Evolutionary conservation across 2,797 vertebrate genomes (phyloP).

Genomic region (Mormyrops attenuatus): DNA sequence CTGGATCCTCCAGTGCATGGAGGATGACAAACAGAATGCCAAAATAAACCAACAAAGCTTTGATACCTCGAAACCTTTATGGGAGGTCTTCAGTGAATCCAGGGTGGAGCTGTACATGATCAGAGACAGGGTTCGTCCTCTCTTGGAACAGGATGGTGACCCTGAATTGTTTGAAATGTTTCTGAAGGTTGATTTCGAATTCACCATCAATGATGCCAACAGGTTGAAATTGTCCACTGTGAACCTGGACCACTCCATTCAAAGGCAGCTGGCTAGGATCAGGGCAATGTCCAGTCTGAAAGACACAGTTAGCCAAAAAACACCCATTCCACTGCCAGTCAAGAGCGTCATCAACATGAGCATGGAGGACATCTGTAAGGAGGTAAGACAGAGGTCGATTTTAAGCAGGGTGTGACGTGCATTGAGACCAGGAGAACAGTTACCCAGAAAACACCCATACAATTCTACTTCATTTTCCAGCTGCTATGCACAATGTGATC

Average conservation of each 20-base stretch:
- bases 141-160: constrained; percentile 76
- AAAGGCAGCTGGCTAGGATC: constrained; percentile 67
- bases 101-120: constrained; percentile 67
- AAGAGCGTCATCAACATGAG: constrained; percentile 57
- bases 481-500: neutral
- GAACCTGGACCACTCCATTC: constrained; percentile 79
- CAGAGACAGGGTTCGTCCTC: constrained; percentile 30
- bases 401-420: neutral
- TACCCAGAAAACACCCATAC: neutral
- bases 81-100: constrained; percentile 70
- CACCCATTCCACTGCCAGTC: constrained; percentile 51
- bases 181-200: constrained; percentile 68
- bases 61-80: constrained; percentile 53
- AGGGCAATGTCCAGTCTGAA: constrained; percentile 58
- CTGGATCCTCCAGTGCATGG: constrained; percentile 80
- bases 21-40: constrained; percentile 65
- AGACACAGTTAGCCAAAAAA: constrained; percentile 43
- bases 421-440: neutral
- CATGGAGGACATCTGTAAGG: constrained; percentile 58
- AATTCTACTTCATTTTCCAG: neutral
- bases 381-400: constrained; percentile 50
- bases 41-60: neutral
- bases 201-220: constrained; percentile 59
- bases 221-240: constrained; percentile 60
- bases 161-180: constrained; percentile 78